Evolutionary conservation across 2,113 vertebrate genomes (phyloP).

Genomic region (Alethe castanea): DNA sequence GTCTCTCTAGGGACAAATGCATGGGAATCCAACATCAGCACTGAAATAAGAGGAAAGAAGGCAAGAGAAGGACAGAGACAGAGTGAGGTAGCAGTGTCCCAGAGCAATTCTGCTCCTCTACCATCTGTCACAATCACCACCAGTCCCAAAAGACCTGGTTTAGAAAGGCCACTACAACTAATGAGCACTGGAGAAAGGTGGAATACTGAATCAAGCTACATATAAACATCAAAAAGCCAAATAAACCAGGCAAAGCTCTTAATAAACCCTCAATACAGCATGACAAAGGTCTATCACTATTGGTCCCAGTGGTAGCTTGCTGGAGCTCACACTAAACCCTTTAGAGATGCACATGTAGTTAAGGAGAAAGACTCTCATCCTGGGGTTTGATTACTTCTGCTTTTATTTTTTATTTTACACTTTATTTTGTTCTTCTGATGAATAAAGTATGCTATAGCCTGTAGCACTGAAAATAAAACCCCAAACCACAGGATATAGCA

Average conservation of each 20-base stretch:
- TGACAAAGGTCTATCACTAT: constrained; percentile 45
- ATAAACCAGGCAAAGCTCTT: constrained; percentile 47
- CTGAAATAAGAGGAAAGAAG: constrained; percentile 44
- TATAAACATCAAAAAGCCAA: constrained; percentile 64
- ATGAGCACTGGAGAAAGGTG: constrained; percentile 63
- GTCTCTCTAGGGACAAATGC: constrained; percentile 66
- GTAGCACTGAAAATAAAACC: not conserved
- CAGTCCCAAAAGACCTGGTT: constrained; percentile 68
- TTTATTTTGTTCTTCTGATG: not conserved
- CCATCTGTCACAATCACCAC: constrained; percentile 76
- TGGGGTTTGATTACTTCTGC: not conserved
- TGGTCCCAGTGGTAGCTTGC: constrained; percentile 45
- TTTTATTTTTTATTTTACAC: not conserved
- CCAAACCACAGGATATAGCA: not conserved
- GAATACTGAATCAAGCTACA: constrained; percentile 63
- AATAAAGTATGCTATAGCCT: not conserved
- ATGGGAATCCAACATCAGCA: constrained; percentile 71
- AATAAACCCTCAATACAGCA: constrained; percentile 49
- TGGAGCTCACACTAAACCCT: constrained; percentile 1
- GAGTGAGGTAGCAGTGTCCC: constrained; percentile 12
- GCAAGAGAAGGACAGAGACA: constrained; percentile 56
- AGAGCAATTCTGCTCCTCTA: constrained; percentile 54
- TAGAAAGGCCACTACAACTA: constrained; percentile 69
- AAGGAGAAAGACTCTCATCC: not conserved
- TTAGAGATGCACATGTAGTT: not conserved